Evolutionary conservation across 2,113 vertebrate genomes (phyloP), one percentile per base, ranked within the genome.

Genomic region (Sylvia atricapilla): DNA sequence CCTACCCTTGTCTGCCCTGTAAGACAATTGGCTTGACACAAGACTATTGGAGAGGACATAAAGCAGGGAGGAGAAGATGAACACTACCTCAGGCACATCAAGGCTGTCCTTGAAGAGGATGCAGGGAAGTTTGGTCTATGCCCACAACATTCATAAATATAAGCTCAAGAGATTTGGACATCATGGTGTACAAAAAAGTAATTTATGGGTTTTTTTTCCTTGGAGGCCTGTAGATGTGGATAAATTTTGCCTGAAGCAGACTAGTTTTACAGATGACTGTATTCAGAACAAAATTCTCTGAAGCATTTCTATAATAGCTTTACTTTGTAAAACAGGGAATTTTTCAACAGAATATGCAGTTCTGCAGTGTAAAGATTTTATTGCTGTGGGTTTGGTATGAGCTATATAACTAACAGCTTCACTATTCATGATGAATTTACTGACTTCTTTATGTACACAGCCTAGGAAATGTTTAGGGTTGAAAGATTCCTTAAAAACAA

Each of bases 211-310:
- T 7, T 39, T 88, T 60, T n/a, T 23, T 43, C 19, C 59, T 67
- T 67, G 37, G 17, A 82, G 15, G 15, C 13, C 21, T 70, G 21
- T 75, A 86, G 19, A 18, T 50, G 17, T 74, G 60, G 35, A 74
- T 80, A 50, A 59, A 67, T 70, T 60, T 74, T 92, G 6, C 58
- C 15, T 55, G 76, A 78, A 47, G 52, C 20, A 77, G 27, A 37
- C 24, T 44, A 23, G 39, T 77, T 90, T 89, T 89, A 84, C 23
- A 91, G 84, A 87, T 70, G 6, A 70, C 17, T 55, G 9, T 93
- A 55, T 95, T 91, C 64, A 72, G 49, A 89, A 17, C 8, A 95
- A 89, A 89, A 92, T n/a, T 80, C 69, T 89, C 63, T 74, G 47
- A 92, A 94, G 35, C 20, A 63, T 82, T 96, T 63, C 30, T 87